Conservation (phyloP, 2,888 invertebrate species). For the Mythimna lalbum region DNA sequence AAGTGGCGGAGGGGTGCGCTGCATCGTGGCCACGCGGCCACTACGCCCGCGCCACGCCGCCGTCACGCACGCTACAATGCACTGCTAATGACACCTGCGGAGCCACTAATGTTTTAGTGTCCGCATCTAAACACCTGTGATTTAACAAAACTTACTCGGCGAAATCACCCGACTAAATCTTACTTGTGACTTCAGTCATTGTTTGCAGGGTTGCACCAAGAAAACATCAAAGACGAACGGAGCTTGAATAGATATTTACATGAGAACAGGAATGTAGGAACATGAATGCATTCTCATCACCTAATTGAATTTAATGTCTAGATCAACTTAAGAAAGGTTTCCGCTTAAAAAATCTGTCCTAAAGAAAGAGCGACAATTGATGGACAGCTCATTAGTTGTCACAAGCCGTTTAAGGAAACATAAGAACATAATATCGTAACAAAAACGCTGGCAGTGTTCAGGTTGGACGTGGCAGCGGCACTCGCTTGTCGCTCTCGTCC, state of each 20-base stretch:
- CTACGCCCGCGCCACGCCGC: conserved; percentile 31
- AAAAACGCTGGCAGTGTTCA: conserved; percentile 38
- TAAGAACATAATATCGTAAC: conserved; percentile 23
- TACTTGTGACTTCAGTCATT: conserved; percentile 7
- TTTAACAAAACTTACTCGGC: conserved; percentile 21
- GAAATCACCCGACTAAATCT: neutral
- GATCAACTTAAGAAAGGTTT: conserved; percentile 5
- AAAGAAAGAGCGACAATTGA: conserved; percentile 7
- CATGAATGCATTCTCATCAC: neutral
- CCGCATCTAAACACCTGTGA: conserved; percentile 42
- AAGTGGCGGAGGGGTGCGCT: conserved; percentile 69
- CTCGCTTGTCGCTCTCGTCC: conserved; percentile 47
- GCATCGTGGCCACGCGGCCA: conserved; percentile 56
- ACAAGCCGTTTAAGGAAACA: conserved; percentile 20
- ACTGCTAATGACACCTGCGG: conserved; percentile 45
- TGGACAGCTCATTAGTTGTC: conserved; percentile 37
- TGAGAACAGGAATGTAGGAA: neutral
- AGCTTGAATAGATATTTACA: conserved; percentile 6
- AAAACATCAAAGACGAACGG: conserved; percentile 23
- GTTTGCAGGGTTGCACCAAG: conserved; percentile 23
- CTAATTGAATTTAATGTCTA: neutral
- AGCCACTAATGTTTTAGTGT: conserved; percentile 34
- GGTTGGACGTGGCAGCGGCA: conserved; percentile 8
- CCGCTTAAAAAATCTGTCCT: neutral
- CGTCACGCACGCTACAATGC: conserved; percentile 39